Conservation (phyloP, 23 tunicate genomes). For the Corella eumyota region DNA sequence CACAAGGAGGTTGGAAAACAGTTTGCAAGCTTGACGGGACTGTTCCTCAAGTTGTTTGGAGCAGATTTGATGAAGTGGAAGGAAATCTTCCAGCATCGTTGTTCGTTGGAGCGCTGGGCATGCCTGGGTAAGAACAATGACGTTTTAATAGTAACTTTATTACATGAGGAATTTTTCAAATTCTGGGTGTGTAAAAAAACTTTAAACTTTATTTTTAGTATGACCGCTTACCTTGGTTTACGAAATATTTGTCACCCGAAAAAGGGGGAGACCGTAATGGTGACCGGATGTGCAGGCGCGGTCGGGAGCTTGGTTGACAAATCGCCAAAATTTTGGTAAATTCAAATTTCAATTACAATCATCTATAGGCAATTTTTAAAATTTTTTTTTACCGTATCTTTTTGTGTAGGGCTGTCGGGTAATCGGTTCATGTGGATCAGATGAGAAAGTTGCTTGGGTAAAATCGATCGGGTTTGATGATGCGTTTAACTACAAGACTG, state of each 20-base stretch:
- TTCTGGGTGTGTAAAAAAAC: too few species aligned
- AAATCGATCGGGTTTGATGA: conserved; percentile 72
- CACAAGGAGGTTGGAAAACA: conserved; percentile 36
- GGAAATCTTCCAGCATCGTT: not conserved
- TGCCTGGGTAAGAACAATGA: conserved; percentile 11
- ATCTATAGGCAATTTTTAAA: too few species aligned
- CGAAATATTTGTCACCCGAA: conserved; percentile 46
- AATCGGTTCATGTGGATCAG: conserved; percentile 37
- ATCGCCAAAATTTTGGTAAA: conserved; percentile 55
- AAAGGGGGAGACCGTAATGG: conserved; percentile 54
- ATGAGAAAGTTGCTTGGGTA: conserved; percentile 19
- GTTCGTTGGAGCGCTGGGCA: conserved; percentile 7
- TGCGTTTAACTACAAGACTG: conserved; percentile 83
- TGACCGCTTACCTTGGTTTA: conserved; percentile 66
- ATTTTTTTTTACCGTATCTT: too few species aligned
- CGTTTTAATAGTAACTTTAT: not conserved
- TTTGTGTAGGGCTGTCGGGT: conserved; percentile 49
- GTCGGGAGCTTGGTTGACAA: conserved; percentile 68
- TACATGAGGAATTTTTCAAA: too few species aligned
- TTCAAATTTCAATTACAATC: too few species aligned
- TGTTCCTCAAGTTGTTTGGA: conserved; percentile 6
- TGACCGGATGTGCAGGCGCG: conserved; percentile 55
- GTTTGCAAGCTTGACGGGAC: conserved; percentile 4
- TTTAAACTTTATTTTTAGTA: too few species aligned
- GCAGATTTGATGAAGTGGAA: not conserved